Evolutionary conservation across 2,888 invertebrate genomes (phyloP).

Genomic region (Drosophila barbarae): DNA sequence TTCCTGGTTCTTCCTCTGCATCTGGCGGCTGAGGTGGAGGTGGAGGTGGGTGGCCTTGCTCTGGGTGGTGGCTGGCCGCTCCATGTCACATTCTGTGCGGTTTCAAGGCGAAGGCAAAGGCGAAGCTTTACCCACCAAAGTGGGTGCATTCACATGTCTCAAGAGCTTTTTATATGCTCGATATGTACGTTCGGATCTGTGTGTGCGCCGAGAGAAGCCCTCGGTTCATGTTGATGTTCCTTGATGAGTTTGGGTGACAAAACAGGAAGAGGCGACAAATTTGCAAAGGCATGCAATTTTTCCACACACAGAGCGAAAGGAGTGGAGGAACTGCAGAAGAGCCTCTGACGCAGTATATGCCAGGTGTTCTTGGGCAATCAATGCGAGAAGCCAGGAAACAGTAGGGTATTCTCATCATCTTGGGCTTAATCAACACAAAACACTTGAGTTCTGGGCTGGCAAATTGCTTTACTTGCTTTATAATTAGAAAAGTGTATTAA

Average conservation of each 20-base stretch:
- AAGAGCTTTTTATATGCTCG: slow-evolving; percentile 79
- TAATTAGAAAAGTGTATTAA: neutral
- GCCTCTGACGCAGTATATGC: neutral
- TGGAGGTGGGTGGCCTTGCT: neutral
- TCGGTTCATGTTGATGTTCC: slow-evolving; percentile 35
- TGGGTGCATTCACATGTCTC: slow-evolving; percentile 79
- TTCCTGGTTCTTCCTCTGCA: slow-evolving; percentile 4
- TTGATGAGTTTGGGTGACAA: slow-evolving; percentile 72
- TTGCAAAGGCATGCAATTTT: slow-evolving; percentile 74
- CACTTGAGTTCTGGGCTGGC: slow-evolving; percentile 9
- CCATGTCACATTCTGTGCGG: slow-evolving; percentile 51
- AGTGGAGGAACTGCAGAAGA: slow-evolving; percentile 3
- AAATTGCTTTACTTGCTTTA: neutral
- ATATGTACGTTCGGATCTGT: slow-evolving; percentile 48
- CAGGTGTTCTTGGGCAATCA: slow-evolving; percentile 39
- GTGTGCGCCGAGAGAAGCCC: slow-evolving; percentile 25
- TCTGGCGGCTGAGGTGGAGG: neutral
- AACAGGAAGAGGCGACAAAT: slow-evolving; percentile 69
- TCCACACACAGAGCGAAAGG: slow-evolving; percentile 9
- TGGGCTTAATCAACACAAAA: slow-evolving; percentile 30
- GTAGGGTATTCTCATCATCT: neutral
- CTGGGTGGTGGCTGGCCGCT: slow-evolving; percentile 22
- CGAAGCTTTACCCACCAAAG: slow-evolving; percentile 71
- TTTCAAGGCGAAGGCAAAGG: slow-evolving; percentile 51
- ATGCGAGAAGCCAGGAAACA: slow-evolving; percentile 2